These are phyloP conservation scores for Shinisaurus crocodilurus DNA, from an alignment of 2,113 vertebrate species.

Conservation along the genomic window DNA sequence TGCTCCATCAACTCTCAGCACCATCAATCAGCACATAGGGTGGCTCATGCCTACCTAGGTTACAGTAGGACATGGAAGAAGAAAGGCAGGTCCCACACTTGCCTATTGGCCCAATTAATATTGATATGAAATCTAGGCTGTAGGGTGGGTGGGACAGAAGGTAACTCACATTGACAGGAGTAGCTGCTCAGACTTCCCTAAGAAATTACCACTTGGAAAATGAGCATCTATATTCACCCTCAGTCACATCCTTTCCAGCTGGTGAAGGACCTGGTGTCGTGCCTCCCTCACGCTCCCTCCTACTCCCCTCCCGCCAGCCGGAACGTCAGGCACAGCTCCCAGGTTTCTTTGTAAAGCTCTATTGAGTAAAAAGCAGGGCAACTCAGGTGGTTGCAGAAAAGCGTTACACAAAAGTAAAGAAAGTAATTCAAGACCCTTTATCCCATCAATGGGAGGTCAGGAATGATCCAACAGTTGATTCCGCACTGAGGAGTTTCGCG, in stretches of 20 bases:
- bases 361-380: no score
- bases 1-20: neutral
- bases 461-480: no score
- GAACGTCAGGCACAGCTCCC: no score
- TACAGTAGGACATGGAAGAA: neutral
- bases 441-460: no score
- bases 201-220: neutral
- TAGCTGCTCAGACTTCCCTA: neutral
- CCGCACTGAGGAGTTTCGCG: no score
- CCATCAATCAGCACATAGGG: neutral
- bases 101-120: neutral
- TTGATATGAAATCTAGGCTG: neutral
- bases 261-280: neutral
- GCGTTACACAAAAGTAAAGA: no score
- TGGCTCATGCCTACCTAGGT: neutral
- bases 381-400: no score
- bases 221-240: neutral
- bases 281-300: no score
- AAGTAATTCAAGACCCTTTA: no score
- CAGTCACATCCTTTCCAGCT: neutral
- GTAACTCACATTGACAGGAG: neutral
- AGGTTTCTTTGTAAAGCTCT: no score
- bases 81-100: neutral
- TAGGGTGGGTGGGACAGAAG: neutral
- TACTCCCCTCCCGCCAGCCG: no score